Percentiles rank a stretch among this genome's conserved stretches.
Evolutionary conservation across 2,113 vertebrate species (phyloP).

Genomic region (Lates calcarifer): DNA sequence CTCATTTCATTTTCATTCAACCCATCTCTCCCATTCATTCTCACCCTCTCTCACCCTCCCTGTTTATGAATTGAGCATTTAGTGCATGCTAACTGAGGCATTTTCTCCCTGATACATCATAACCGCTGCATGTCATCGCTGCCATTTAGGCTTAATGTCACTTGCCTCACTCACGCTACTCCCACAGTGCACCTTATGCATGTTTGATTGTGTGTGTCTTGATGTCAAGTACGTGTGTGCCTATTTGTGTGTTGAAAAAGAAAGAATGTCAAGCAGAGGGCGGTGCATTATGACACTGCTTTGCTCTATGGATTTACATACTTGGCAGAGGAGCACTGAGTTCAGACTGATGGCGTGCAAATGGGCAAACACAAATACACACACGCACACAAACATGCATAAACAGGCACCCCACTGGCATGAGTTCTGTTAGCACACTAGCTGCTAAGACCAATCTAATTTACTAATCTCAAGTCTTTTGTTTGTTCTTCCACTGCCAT

Average conservation of each 20-base stretch:
- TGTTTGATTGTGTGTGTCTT: conserved; percentile 50
- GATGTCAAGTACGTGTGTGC: conserved; percentile 31
- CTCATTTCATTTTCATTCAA: conserved; percentile 9
- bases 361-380: conserved; percentile 5
- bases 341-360: conserved; percentile 12
- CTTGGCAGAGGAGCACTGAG: conserved; percentile 14
- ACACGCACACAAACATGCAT: background rate
- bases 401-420: background rate
- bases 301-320: conserved; percentile 38
- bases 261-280: conserved; percentile 21
- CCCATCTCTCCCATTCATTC: background rate
- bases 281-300: conserved; percentile 23
- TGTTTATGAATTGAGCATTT: conserved; percentile 59
- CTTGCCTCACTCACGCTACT: conserved; percentile 44
- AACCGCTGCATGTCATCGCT: conserved; percentile 68
- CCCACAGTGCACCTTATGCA: conserved; percentile 64
- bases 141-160: conserved; percentile 76
- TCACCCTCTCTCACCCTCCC: background rate
- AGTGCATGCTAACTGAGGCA: conserved; percentile 48
- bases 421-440: conserved; percentile 19
- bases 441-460: conserved; percentile 24
- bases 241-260: conserved; percentile 6
- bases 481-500: conserved; percentile 12
- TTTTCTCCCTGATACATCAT: conserved; percentile 67
- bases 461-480: conserved; percentile 39